Base-by-base conservation (phyloP, 2,797 vertebrate species). In the Garrulus glandarius region DNA sequence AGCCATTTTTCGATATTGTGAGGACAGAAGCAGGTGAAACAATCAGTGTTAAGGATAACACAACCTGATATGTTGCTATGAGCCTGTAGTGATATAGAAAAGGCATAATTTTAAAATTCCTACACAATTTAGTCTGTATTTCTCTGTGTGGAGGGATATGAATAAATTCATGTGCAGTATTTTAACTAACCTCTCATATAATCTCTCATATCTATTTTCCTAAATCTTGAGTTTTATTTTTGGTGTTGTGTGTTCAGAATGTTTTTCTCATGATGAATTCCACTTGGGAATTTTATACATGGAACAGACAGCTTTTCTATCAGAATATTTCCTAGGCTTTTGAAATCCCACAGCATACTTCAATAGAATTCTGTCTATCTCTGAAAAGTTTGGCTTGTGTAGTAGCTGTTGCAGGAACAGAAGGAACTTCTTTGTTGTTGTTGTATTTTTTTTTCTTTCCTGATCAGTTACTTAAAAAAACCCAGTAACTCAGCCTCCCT, bases 1-100 rank as follows among this genome's bases (percentile, higher is more conserved):
- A 94, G 99, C 99, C 32, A 98, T 99, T 95, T 99, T 98, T 92
- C 96, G 89, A 97, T 99, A 99, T 89, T 98, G 98, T 59, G 98
- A 98, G 70, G 98, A 98, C 84, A 98, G 97, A 80, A 98, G 98
- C 98, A 99, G 99, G 99, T 99, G 78, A 95, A 97, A 57, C 6
- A 16, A 36, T 41, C 43, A 30, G 8, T 37, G 26, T 34, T 23
- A 77, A 65, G 37, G 41, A 22, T 39, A 59, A 52, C 46, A 70
- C 29, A 74, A 52, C 23, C 39, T 67, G 47, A 15, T 15, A 9
- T 27, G 3, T 39, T 77, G 6, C 17, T 52, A 6, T 7, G 12
- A 85, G n/a, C 17, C 32, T 60, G 23, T 34, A 59, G 14, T 1
- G 1, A 56, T 53, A 36, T 0, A 24, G 41, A 77, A 71, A 80